Evolutionary conservation across 2,888 invertebrate species (phyloP), one percentile per base, ranked within the genome.

Genomic region (Lasioglossum marginatum): DNA sequence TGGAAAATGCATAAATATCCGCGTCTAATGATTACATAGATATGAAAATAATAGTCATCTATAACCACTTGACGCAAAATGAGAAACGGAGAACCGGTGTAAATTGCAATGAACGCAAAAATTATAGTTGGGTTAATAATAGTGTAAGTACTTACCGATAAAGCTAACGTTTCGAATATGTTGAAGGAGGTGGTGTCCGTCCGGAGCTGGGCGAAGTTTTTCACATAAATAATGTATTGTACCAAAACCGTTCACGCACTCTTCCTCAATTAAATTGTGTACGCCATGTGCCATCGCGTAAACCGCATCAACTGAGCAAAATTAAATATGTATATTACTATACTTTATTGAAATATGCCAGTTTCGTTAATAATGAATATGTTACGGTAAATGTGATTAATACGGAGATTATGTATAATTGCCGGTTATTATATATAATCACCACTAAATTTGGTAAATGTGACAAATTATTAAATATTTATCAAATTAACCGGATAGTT

Each of bases 201-300:
- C 93, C 3, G 96, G 96, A 48, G 96, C 95, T 27, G 96, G 96
- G 80, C 95, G 93, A 78, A 96, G 92, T 34, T 92, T 90, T 23
- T 95, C 95, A 89, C 96, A 96, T 23, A 95, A 92, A 66, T 95
- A 92, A 87, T 95, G 94, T 76, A 94, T 91, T 60, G 94, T 94
- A 48, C 93, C 92, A 16, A 84, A 87, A 40, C 93, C 94, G 40
- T 89, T 89, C 52, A 95, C 93, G 93, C 97, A 97, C 76, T 96
- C 94, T 87, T 97, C 96, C 37, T 95, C 95, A 77, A 97, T 96
- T 92, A 97, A 95, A 84, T 96, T 96, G 93, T 97, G 97, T 34
- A 97, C 95, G 0, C 97, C 97, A 92, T 97, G 96, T 1, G 97
- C 97, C 94, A 97, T 96, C 0, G 97, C 97, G 92, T 97, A 97